Percentiles rank a stretch among this genome's conserved stretches.
Evolutionary conservation across 2,888 invertebrate species (phyloP).

Genomic region (Nowickia ferox): DNA sequence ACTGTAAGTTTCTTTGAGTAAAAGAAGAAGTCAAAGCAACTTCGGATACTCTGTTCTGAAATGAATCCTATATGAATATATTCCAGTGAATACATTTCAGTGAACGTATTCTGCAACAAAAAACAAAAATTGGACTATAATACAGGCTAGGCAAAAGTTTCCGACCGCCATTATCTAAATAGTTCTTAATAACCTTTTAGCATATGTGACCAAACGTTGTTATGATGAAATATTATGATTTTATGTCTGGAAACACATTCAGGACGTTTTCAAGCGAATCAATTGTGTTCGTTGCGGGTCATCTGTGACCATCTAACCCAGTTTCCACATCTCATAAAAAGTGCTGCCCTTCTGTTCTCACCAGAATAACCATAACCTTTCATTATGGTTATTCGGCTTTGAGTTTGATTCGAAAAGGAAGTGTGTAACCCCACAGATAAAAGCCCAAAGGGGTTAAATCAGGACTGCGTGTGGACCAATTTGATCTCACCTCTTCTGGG

Average conservation of each 20-base stretch:
- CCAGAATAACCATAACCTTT: too few relatives aligned
- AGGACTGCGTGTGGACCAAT: too few relatives aligned
- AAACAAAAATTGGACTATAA: neutral
- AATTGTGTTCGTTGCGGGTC: neutral
- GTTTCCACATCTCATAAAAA: neutral
- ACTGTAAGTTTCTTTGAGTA: neutral
- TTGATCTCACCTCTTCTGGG: too few relatives aligned
- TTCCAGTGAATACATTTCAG: neutral
- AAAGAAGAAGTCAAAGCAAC: neutral
- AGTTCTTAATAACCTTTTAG: neutral
- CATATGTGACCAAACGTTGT: too few relatives aligned
- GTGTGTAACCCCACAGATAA: too few relatives aligned
- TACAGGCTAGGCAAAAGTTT: neutral
- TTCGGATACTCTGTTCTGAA: neutral
- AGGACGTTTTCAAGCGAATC: neutral
- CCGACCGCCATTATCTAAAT: neutral
- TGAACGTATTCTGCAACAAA: neutral
- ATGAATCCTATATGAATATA: too few relatives aligned
- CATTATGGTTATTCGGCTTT: too few relatives aligned
- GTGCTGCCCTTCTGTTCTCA: too few relatives aligned
- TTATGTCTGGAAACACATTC: too few relatives aligned
- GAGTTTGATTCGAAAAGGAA: too few relatives aligned
- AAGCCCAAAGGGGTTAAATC: too few relatives aligned
- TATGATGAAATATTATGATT: too few relatives aligned
- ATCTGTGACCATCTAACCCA: neutral